phyloP scores from a whole-genome alignment of 1,140 invertebrate genomes.

The Camponotus vicinus region DNA sequence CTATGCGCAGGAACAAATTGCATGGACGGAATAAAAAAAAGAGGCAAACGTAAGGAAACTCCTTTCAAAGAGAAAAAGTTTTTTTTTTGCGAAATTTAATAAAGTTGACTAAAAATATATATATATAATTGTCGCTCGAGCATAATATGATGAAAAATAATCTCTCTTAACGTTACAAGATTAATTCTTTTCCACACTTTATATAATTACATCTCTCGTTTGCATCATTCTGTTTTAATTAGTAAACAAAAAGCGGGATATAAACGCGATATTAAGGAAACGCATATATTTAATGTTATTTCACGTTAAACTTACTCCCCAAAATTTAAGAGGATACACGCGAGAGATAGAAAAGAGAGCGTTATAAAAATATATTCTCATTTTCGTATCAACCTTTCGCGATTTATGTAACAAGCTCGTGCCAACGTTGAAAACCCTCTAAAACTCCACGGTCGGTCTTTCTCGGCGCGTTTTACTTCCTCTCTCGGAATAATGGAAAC shows the following conservation, averaged over 20 bases:
- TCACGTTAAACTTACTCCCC: not conserved
- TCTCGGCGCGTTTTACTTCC: constrained; percentile 43
- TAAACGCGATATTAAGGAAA: constrained; percentile 16
- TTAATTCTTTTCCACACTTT: not conserved
- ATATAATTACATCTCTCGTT: constrained; percentile 8
- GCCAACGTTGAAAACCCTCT: constrained; percentile 49
- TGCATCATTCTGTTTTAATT: not conserved
- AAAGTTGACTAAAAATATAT: not conserved
- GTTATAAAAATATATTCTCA: constrained; percentile 55
- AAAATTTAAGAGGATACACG: constrained; percentile 29
- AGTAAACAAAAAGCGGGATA: not conserved
- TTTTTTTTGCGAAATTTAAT: constrained; percentile 2
- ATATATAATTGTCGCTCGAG: not conserved
- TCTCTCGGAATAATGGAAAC: constrained; percentile 63
- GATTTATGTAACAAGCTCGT: constrained; percentile 62
- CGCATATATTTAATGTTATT: constrained; percentile 21
- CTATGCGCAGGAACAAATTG: constrained; percentile 65
- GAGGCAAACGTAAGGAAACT: constrained; percentile 9
- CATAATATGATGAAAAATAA: constrained; percentile 14
- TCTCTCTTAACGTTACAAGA: not conserved
- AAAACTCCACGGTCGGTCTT: constrained; percentile 43
- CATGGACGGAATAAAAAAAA: not conserved
- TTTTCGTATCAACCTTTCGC: constrained; percentile 61
- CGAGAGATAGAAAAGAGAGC: not conserved
- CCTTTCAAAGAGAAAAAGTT: not conserved